Evolutionary conservation across 2,797 vertebrate species (phyloP).

Genomic region (Hippocampus kuda): DNA sequence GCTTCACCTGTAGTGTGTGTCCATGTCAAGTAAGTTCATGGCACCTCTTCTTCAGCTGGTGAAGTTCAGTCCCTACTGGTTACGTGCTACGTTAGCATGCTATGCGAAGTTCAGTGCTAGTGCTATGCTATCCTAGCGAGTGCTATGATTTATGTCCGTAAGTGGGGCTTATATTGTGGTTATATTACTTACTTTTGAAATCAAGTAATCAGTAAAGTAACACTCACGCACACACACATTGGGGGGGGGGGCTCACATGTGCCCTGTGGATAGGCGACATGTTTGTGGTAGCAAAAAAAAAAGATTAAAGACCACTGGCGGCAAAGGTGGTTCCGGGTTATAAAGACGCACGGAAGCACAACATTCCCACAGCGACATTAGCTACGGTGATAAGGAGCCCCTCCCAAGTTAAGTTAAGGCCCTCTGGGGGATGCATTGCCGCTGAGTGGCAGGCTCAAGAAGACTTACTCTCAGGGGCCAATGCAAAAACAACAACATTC

Average conservation of each 20-base stretch:
- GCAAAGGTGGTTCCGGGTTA: constrained; percentile 42
- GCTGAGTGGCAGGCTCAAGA: constrained; percentile 40
- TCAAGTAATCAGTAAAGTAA: not conserved
- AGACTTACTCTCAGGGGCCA: constrained; percentile 49
- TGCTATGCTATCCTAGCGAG: too few relatives aligned
- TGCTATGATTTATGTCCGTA: too few relatives aligned
- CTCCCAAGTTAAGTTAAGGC: constrained; percentile 25
- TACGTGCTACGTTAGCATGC: too few relatives aligned
- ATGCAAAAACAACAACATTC: constrained; percentile 57
- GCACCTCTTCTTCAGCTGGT: too few relatives aligned
- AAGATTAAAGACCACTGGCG: constrained; percentile 42
- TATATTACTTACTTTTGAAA: too few relatives aligned
- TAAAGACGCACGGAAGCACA: constrained; percentile 43
- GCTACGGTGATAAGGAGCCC: constrained; percentile 44
- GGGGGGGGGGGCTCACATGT: not conserved
- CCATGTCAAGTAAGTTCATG: too few relatives aligned
- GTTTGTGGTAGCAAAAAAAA: constrained; percentile 29
- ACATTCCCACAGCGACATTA: constrained; percentile 43
- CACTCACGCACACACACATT: constrained; percentile 12
- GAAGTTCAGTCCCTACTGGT: too few relatives aligned
- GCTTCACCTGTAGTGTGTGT: too few relatives aligned
- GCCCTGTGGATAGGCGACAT: constrained; percentile 42
- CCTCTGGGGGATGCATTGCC: constrained; percentile 24
- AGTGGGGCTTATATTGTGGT: too few relatives aligned
- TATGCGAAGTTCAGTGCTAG: too few relatives aligned